phyloP scores from a whole-genome alignment of 2,797 vertebrate genomes.

The Meda fulgida region DNA sequence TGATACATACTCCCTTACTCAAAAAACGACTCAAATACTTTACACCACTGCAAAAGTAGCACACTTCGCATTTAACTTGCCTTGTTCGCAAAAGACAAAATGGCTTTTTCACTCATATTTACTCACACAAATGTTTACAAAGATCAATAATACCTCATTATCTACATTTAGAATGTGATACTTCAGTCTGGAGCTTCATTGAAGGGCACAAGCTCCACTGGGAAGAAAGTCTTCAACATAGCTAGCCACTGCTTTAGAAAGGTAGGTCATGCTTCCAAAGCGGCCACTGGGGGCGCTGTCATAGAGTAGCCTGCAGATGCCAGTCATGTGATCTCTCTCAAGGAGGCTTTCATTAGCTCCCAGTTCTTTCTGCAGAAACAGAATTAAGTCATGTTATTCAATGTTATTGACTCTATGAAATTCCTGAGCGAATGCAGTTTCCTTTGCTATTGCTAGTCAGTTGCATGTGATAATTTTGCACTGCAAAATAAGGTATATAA shows the following conservation, averaged over 20 bases:
- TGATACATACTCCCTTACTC: too few species aligned
- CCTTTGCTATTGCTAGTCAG: background rate
- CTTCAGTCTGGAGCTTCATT: slow-evolving; percentile 71
- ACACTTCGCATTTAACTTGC: background rate
- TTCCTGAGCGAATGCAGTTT: background rate
- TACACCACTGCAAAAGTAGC: background rate
- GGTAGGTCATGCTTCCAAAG: slow-evolving; percentile 97
- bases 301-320: slow-evolving; percentile 90
- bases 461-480: background rate
- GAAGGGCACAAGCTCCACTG: slow-evolving; percentile 87
- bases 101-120: background rate
- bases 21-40: background rate
- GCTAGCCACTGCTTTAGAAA: slow-evolving; percentile 88
- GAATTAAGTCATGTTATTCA: background rate
- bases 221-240: slow-evolving; percentile 93
- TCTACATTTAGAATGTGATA: background rate
- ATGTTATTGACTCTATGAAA: background rate
- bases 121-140: background rate
- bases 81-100: slow-evolving; percentile 1
- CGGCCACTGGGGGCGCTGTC: slow-evolving; percentile 95
- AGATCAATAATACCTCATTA: background rate
- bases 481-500: background rate
- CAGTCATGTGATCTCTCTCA: slow-evolving; percentile 86
- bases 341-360: slow-evolving; percentile 89
- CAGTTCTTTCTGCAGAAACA: slow-evolving; percentile 82